These are phyloP conservation scores for Vanessa tameamea DNA, from an alignment of 1,140 invertebrate genomes.

Conservation along the genomic window DNA sequence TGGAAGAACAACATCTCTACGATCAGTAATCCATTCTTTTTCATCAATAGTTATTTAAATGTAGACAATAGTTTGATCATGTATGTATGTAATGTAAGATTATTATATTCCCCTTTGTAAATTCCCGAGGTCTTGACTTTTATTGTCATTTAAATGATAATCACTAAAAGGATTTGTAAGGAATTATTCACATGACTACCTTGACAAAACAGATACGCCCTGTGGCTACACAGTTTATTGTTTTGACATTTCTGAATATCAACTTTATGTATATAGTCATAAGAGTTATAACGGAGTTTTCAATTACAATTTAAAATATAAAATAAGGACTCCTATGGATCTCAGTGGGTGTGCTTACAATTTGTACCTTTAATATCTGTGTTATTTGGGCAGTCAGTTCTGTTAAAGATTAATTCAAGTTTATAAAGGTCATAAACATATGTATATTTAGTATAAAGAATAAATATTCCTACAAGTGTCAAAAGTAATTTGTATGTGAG, in stretches of 20 bases:
- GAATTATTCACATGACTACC: constrained; percentile 75
- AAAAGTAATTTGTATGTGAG: too few species aligned
- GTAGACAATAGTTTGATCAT: constrained; percentile 30
- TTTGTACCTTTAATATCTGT: constrained; percentile 59
- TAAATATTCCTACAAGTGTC: too few species aligned
- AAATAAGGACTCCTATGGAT: constrained; percentile 64
- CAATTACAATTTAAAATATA: constrained; percentile 43
- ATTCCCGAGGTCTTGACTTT: constrained; percentile 63
- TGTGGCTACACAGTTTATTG: constrained; percentile 66
- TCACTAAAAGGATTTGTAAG: constrained; percentile 74
- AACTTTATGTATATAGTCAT: constrained; percentile 30
- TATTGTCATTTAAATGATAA: constrained; percentile 79
- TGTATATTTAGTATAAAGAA: background rate
- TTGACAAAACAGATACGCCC: constrained; percentile 77
- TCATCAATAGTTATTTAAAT: constrained; percentile 1
- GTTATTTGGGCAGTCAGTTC: constrained; percentile 55
- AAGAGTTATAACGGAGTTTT: constrained; percentile 38
- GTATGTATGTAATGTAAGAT: constrained; percentile 30
- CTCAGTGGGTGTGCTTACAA: constrained; percentile 69
- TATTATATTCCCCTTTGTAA: constrained; percentile 49
- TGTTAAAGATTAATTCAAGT: constrained; percentile 25
- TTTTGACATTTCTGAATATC: constrained; percentile 22
- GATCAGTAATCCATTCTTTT: background rate
- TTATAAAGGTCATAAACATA: background rate
- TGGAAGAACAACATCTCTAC: too few species aligned